A percentile compares a stretch with the other conserved stretches of the same genome.
These are phyloP conservation scores for Gnathonemus echidnorhynchus DNA, from an alignment of 2,113 vertebrate genomes.

Conservation along the genomic window DNA sequence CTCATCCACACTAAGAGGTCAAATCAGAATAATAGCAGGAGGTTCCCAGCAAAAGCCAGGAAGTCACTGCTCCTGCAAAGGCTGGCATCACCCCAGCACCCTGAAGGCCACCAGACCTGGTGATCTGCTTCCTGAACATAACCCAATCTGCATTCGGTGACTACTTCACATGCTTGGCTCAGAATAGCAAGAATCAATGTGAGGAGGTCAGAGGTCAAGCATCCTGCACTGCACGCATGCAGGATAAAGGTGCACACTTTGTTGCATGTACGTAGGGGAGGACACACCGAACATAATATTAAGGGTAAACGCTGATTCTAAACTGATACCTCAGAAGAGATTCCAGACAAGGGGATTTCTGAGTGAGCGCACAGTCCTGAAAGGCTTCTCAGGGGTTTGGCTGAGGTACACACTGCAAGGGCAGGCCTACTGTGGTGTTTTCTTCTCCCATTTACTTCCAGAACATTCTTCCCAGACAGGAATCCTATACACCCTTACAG, in stretches of 20 bases:
- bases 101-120: background rate
- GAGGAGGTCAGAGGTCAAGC: background rate
- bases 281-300: background rate
- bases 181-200: background rate
- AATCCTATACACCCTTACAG: conserved; percentile 4
- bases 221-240: background rate
- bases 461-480: background rate
- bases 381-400: background rate
- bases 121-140: background rate
- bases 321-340: background rate
- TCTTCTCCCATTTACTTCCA: conserved; percentile 3
- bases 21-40: conserved; percentile 11
- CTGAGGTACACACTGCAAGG: background rate
- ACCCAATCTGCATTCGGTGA: conserved; percentile 18
- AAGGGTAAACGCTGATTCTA: background rate
- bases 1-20: conserved; percentile 4
- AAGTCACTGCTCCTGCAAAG: background rate
- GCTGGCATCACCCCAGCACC: background rate
- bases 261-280: background rate
- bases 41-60: background rate
- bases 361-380: background rate
- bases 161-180: background rate
- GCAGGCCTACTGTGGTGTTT: background rate
- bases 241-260: background rate
- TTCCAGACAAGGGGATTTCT: background rate